Evolutionary conservation across 2,113 vertebrate genomes (phyloP), one percentile per base, ranked within the genome.

Genomic region (Electrona antarctica): DNA sequence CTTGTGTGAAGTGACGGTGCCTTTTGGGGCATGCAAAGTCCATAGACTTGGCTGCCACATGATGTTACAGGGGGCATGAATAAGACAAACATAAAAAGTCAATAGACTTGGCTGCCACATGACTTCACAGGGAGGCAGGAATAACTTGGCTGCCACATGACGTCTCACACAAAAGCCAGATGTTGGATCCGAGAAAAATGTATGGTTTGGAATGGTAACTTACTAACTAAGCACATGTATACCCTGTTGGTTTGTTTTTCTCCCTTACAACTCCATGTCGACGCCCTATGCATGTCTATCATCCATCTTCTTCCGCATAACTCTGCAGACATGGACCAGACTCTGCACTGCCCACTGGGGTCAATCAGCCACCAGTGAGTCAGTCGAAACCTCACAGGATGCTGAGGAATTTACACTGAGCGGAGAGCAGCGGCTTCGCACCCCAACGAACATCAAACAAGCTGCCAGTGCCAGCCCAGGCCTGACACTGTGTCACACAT

Each of bases 391-490:
- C 51, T 78, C 56, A 78, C 81, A 76, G 62, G 28, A 47, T 51
- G 46, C 14, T 83, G 85, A 81, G 80, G 67, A 86, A 88, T 86
- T 82, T 65, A 77, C 65, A 74, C 60, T 45, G 11, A 14, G 50
- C n/a, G 67, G 49, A 1, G 33, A 50, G 68, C 2, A 6, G 9
- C 15, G 47, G 33, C 41, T 61, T 65, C 62, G 21, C 55, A 62
- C 13, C 28, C 52, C 29, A 6, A 46, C 79, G 71, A 55, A 79
- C 33, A 67, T 29, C 15, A 72, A 45, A 80, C 49, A 28, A 56
- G 60, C 50, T 46, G 58, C 63, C 47, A 49, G 64, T 46, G 58
- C 63, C 47, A 49, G 64, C 51, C 55, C 54, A 48, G 28, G 1
- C 56, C 56, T 14, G 68, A 60, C 29, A 66, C 56, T 11, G 15